A percentile compares a stretch with the other conserved stretches of the same genome.
Evolutionary conservation across 2,888 invertebrate genomes (phyloP).

Genomic region (Heteromurus nitidus): DNA sequence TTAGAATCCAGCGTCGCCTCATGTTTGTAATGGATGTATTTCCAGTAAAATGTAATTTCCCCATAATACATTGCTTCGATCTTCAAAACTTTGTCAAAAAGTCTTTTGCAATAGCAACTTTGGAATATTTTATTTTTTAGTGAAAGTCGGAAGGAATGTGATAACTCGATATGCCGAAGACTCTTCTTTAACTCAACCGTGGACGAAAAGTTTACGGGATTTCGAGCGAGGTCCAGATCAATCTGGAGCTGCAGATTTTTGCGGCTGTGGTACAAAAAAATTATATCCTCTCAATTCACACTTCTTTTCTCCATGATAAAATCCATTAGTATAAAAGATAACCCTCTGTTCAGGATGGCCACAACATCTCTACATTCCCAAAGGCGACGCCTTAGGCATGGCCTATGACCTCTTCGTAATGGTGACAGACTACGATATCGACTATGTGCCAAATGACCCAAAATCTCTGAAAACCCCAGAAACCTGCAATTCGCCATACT

Average conservation of each 20-base stretch:
- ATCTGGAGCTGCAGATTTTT: slow-evolving; percentile 49
- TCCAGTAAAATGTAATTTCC: slow-evolving; percentile 47
- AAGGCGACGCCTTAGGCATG: slow-evolving; percentile 80
- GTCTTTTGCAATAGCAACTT: too few relatives aligned
- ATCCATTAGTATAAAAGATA: too few relatives aligned
- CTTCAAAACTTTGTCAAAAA: too few relatives aligned
- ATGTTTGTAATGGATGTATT: slow-evolving; percentile 62
- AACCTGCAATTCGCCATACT: slow-evolving; percentile 57
- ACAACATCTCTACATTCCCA: slow-evolving; percentile 85
- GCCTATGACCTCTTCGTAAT: slow-evolving; percentile 66
- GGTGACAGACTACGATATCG: slow-evolving; percentile 63
- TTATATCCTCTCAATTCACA: neutral
- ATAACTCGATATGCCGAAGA: slow-evolving; percentile 50
- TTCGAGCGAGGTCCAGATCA: slow-evolving; percentile 12
- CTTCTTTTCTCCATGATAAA: neutral
- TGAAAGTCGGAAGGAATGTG: slow-evolving; percentile 46
- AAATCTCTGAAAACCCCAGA: slow-evolving; percentile 15
- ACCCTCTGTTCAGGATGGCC: slow-evolving; percentile 81
- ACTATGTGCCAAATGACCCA: slow-evolving; percentile 49
- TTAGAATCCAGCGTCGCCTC: slow-evolving; percentile 47
- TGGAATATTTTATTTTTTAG: slow-evolving; percentile 13
- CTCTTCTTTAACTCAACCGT: slow-evolving; percentile 52
- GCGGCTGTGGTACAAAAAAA: slow-evolving; percentile 75
- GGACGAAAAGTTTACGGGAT: slow-evolving; percentile 26
- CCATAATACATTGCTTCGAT: too few relatives aligned